Base-by-base conservation (phyloP, 2,113 vertebrate species). In the Plectropomus leopardus region DNA sequence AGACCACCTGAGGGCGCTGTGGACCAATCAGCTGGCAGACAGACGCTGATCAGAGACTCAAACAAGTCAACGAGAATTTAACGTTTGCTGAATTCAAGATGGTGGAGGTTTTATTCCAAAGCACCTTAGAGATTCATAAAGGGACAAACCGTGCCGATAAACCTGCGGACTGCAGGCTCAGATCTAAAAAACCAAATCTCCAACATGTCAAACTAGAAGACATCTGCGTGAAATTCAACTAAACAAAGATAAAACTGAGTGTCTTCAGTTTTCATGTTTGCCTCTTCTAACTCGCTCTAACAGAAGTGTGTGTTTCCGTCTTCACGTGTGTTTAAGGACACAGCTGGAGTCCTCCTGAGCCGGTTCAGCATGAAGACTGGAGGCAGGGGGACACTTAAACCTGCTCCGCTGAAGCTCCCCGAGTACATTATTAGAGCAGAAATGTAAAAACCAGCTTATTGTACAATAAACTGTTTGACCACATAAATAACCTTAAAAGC, bases 1-100 rank as follows among this genome's bases (percentile, higher is more conserved):
- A 78, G 86, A 96, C 94, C 88, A 88, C 85, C 77, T 94, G 92
- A 93, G 58, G 66, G 71, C 14, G 28, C 86, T 23, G 47, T 42
- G 44, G 54, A 44, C 45, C 44, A 47, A 48, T n/a, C n/a, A n/a
- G n/a, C n/a, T n/a, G n/a, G n/a, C n/a, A n/a, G n/a, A n/a, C n/a
- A 65, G 66, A 55, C 44, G 40, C 32, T 34, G 63, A 50, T 57
- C 51, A 59, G 34, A 55, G 50, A 32, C 51, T 40, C 8, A 54
- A 14, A 19, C 59, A 30, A 21, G 53, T 63, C 10, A 3, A 32
- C 2, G 34, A 26, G 8, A 28, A 19, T 69, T 40, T 72, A 71
- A 32, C 11, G 14, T n/a, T n/a, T 13, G 5, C 21, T 36, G 10
- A 15, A 30, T 19, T 69, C 15, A 16, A 53, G 45, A 15, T 53